Conservation (phyloP, 2,888 invertebrate genomes). For the Globia sparganii region DNA sequence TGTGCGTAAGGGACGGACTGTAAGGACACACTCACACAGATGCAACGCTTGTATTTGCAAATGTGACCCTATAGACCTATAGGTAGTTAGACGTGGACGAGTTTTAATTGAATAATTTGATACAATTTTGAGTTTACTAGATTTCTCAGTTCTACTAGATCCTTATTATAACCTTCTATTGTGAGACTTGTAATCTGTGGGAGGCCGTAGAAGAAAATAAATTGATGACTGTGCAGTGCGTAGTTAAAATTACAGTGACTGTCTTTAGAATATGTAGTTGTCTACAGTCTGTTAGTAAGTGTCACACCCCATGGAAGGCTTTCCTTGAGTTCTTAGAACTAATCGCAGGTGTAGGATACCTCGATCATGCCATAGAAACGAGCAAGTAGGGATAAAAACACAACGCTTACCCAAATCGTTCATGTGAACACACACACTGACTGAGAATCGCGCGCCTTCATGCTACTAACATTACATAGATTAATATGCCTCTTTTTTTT, state of each 20-base stretch:
- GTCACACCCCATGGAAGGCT: neutral
- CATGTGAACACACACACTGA: neutral
- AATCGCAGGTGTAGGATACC: neutral
- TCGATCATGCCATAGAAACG: neutral
- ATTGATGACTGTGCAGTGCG: neutral
- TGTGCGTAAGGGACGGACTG: conserved; percentile 87
- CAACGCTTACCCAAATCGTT: neutral
- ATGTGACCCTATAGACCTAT: conserved; percentile 81
- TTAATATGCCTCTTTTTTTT: too few relatives aligned
- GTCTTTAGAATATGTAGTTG: neutral
- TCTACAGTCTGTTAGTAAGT: neutral
- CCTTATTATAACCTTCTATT: neutral
- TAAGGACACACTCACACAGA: conserved; percentile 80
- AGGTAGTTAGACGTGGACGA: conserved; percentile 53
- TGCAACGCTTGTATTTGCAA: conserved; percentile 86
- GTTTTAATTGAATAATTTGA: neutral
- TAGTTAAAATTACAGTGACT: neutral
- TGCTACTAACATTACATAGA: too few relatives aligned
- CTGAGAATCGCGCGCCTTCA: too few relatives aligned
- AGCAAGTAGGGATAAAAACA: neutral
- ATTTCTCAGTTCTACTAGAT: too few relatives aligned
- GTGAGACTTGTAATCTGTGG: too few relatives aligned
- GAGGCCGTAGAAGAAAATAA: neutral
- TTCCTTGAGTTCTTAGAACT: neutral
- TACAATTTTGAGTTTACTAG: neutral